Percentiles rank a stretch among this genome's conserved stretches.
Evolutionary conservation across 2,113 vertebrate genomes (phyloP).

Genomic region (Hyperopisus bebe): DNA sequence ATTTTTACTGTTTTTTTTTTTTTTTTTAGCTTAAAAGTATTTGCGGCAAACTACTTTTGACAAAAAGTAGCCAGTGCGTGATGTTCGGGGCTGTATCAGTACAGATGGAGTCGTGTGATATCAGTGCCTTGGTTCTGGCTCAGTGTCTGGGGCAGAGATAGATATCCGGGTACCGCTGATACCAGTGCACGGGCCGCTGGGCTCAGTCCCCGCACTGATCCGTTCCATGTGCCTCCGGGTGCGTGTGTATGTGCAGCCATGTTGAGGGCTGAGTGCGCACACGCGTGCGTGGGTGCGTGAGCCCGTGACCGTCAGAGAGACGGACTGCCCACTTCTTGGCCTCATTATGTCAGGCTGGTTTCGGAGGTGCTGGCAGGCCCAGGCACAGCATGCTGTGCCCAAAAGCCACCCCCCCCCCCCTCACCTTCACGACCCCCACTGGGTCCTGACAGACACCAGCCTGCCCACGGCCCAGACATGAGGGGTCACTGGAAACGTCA

Average conservation of each 20-base stretch:
- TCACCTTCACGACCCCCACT: neutral
- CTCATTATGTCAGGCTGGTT: constrained; percentile 69
- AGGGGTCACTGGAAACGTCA: neutral
- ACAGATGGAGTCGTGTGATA: neutral
- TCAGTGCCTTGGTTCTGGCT: neutral
- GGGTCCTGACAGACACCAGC: constrained; percentile 10
- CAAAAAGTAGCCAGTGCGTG: neutral
- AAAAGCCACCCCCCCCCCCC: neutral
- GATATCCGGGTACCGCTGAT: neutral
- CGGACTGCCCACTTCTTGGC: constrained; percentile 43
- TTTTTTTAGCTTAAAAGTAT: neutral
- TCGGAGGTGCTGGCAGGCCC: constrained; percentile 52
- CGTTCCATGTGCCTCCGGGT: constrained; percentile 1
- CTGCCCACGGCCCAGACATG: constrained; percentile 1
- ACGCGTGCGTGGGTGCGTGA: constrained; percentile 15
- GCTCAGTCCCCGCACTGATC: neutral
- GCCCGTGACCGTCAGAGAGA: neutral
- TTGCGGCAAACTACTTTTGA: neutral
- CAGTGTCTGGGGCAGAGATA: neutral
- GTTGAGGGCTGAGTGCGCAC: constrained; percentile 23
- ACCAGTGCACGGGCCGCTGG: neutral
- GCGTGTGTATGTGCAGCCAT: constrained; percentile 19
- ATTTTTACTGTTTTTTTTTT: neutral
- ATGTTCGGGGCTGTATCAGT: neutral
- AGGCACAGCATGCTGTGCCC: constrained; percentile 53